Evolutionary conservation across 2,113 vertebrate genomes (phyloP).

Genomic region (Pogonocichla stellata): DNA sequence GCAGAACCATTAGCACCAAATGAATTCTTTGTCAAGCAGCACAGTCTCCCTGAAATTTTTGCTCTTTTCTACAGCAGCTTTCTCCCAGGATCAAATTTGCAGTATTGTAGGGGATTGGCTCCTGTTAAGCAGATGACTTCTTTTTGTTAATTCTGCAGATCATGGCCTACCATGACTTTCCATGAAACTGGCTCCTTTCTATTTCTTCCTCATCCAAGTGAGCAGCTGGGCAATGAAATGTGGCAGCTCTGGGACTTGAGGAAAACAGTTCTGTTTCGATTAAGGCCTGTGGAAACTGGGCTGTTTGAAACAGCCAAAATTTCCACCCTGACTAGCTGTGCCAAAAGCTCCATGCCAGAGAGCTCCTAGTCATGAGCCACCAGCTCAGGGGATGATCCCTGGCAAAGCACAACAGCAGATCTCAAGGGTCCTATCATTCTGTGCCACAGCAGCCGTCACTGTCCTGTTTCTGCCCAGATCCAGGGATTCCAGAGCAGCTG

Average conservation of each 20-base stretch:
- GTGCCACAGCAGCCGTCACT: accelerated
- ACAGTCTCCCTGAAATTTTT: not conserved
- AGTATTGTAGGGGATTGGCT: not conserved
- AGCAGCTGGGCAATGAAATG: constrained; percentile 3
- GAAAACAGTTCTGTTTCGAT: not conserved
- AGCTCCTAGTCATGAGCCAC: not conserved
- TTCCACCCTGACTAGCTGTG: not conserved
- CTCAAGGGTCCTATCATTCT: not conserved
- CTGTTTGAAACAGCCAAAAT: not conserved
- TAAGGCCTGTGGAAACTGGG: not conserved
- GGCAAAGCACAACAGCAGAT: not conserved
- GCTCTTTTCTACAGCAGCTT: not conserved
- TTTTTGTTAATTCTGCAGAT: not conserved
- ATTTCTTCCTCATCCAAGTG: not conserved
- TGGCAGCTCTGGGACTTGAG: not conserved
- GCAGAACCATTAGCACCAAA: not conserved
- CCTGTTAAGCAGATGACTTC: not conserved
- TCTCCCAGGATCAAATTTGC: not conserved
- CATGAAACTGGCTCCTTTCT: not conserved
- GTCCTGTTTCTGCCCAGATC: not conserved
- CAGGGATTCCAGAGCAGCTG: not conserved
- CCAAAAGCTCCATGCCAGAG: not conserved
- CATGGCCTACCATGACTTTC: not conserved
- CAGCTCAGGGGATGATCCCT: not conserved
- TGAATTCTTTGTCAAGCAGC: constrained; percentile 17